Evolutionary conservation across 2,888 invertebrate species (phyloP), one percentile per base, ranked within the genome.

Genomic region (Auanema sp.): DNA sequence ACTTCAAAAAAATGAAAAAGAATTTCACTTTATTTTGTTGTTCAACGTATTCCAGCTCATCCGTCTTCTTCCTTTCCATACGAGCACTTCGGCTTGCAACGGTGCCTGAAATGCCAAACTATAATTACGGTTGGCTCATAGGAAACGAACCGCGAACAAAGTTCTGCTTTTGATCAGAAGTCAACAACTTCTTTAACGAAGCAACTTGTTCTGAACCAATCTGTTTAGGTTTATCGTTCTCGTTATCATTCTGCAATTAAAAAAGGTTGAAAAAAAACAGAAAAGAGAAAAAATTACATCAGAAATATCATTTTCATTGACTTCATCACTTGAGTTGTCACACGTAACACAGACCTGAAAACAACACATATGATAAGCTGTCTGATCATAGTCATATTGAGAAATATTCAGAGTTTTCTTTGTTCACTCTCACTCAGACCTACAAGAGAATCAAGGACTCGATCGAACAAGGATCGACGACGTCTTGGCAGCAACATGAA

Each of bases 161-260:
- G 21, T 66, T 65, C 33, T 62, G 60, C 43, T 71, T 69, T 23
- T 77, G 68, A 33, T 80, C 75, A 40, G 75, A 75, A 2, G 80
- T 81, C 11, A 83, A 64, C 40, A 84, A 53, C 53, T 83, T 83
- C 49, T 83, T 77, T 4, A 80, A 70, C 0, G 83, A 83, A 8
- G 78, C 79, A 5, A 79, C 73, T 16, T 71, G 66, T 10, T 68
- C 63, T 3, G 68, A 61, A n/a, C 72, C 75, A 42, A 71, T 63
- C 1, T 69, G 64, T 41, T 68, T 66, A 43, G 67, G 68, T 33
- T 66, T 61, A 59, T 41, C 55, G 43, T 33, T 44, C 24, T 44
- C 52, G 6, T 25, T 41, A 33, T n/a, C n/a, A 12, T 10, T 49
- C 41, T 23, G 49, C 10, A 16, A 16, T 43, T 56, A 12, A 43